Percentiles rank a stretch among this genome's conserved stretches.
phyloP scores from a whole-genome alignment of 2,888 invertebrate genomes.

The Heliconius cydno region DNA sequence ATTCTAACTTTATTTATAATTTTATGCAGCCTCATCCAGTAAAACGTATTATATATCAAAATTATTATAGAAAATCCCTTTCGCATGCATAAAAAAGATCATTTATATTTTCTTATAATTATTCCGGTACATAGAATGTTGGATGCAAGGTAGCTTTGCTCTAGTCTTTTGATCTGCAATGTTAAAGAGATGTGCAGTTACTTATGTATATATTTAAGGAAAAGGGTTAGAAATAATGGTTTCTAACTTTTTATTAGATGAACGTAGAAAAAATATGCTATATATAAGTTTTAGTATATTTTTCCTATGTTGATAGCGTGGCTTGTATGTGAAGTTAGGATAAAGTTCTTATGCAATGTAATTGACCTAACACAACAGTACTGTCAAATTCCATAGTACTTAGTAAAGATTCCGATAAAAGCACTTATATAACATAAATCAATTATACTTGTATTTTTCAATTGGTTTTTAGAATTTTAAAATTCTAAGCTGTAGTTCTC shows the following conservation, averaged over 20 bases:
- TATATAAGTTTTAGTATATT: background rate
- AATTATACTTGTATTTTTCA: no score
- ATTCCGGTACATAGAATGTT: conserved; percentile 33
- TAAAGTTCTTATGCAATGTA: no score
- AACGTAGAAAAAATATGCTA: background rate
- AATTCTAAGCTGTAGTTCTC: no score
- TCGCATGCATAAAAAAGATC: conserved; percentile 19
- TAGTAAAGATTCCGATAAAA: no score
- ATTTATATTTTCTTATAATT: conserved; percentile 33
- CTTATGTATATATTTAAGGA: conserved; percentile 27
- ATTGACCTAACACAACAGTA: no score
- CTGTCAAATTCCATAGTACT: no score
- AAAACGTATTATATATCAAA: conserved; percentile 25
- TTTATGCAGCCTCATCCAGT: conserved; percentile 36
- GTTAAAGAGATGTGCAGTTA: conserved; percentile 23
- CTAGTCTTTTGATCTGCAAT: conserved; percentile 35
- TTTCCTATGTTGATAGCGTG: no score
- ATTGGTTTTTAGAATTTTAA: no score
- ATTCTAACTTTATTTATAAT: background rate
- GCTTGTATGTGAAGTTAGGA: no score
- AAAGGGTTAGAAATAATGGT: conserved; percentile 38
- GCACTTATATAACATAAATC: no score
- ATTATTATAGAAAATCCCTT: conserved; percentile 25
- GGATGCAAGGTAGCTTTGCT: conserved; percentile 34
- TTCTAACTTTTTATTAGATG: background rate